Percentiles rank a stretch among this genome's conserved stretches.
Evolutionary conservation across 1,140 invertebrate genomes (phyloP).

Genomic region (Tetramorium parvispinum): DNA sequence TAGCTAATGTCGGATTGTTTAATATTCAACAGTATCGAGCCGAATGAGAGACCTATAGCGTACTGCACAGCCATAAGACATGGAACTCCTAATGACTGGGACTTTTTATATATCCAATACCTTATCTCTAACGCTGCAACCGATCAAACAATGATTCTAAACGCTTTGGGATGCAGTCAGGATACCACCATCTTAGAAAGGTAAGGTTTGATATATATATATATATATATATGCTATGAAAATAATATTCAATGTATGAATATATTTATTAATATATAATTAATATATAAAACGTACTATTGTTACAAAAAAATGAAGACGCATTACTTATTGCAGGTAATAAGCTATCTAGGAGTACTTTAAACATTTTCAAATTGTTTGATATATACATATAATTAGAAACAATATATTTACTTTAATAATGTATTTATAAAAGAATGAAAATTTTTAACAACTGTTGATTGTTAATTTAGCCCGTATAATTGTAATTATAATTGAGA

Average conservation of each 20-base stretch:
- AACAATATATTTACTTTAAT: background rate
- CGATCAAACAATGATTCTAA: conserved; percentile 89
- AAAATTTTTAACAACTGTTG: background rate
- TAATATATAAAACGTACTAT: too few relatives aligned
- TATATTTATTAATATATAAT: too few relatives aligned
- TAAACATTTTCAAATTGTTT: background rate
- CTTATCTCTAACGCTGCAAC: conserved; percentile 88
- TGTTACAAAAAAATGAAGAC: background rate
- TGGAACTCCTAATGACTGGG: conserved; percentile 92
- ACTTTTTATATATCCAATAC: conserved; percentile 92
- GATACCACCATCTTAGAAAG: conserved; percentile 83
- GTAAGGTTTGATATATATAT: conserved; percentile 68
- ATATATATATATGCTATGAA: too few relatives aligned
- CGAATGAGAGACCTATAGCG: conserved; percentile 89
- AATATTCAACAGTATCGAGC: conserved; percentile 49
- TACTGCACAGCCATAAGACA: conserved; percentile 92
- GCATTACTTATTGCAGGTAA: background rate
- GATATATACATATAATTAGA: background rate
- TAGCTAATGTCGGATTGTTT: background rate
- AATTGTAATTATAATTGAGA: background rate
- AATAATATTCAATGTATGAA: too few relatives aligned
- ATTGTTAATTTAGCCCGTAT: background rate
- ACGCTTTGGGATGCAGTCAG: conserved; percentile 89
- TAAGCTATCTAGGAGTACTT: background rate
- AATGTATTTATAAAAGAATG: background rate